phyloP scores from a whole-genome alignment of 2,797 vertebrate species.

The Sarcoramphus papa region DNA sequence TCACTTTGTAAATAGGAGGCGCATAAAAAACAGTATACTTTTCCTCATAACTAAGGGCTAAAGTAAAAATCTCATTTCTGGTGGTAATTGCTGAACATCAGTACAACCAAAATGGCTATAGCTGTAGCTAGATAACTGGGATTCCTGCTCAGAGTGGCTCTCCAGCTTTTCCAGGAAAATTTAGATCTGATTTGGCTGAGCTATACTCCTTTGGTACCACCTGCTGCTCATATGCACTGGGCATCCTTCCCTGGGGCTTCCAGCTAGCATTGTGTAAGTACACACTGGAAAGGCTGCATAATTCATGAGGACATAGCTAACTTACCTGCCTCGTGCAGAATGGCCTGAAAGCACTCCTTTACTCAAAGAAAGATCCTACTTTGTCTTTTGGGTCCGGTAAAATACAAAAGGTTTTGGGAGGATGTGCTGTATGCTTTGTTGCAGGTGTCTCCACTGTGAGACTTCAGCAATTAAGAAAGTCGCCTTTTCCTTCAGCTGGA shows the following conservation, averaged over 20 bases:
- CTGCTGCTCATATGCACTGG: not conserved
- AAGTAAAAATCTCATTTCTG: not conserved
- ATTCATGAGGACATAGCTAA: not conserved
- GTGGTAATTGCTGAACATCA: not conserved
- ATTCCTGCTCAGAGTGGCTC: not conserved
- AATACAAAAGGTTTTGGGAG: not conserved
- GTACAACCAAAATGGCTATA: not conserved
- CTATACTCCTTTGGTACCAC: not conserved
- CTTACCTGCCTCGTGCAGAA: not conserved
- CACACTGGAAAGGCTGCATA: not conserved
- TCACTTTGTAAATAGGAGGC: not conserved
- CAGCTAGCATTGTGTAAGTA: not conserved
- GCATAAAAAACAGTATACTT: not conserved
- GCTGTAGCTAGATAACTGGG: not conserved
- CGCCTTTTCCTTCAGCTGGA: not conserved
- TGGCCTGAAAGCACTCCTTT: not conserved
- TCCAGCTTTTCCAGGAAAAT: not conserved
- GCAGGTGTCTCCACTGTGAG: not conserved
- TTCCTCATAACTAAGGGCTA: not conserved
- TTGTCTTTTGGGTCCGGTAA: not conserved
- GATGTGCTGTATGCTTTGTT: not conserved
- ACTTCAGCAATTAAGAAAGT: not conserved
- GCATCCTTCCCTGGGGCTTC: not conserved
- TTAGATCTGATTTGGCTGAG: not conserved
- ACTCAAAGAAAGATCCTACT: not conserved